Conservation (phyloP, 2,113 vertebrate genomes). For the Hystrix cristata region DNA sequence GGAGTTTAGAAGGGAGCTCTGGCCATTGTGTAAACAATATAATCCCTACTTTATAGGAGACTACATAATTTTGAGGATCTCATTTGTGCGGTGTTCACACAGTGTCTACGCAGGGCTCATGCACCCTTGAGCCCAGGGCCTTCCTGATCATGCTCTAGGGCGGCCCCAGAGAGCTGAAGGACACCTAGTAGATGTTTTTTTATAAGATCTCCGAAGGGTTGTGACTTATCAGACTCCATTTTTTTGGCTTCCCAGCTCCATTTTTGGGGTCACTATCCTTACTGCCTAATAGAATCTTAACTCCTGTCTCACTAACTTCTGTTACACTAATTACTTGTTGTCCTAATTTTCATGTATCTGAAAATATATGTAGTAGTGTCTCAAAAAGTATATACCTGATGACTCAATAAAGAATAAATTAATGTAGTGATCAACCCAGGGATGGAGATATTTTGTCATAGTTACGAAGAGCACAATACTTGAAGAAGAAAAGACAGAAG, state of each 20-base stretch:
- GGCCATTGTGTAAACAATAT: not conserved
- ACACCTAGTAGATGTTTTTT: not conserved
- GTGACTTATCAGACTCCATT: not conserved
- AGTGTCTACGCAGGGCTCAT: not conserved
- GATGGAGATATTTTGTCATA: not conserved
- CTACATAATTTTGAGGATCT: not conserved
- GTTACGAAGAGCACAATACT: not conserved
- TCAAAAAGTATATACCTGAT: not conserved
- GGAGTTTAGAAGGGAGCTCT: not conserved
- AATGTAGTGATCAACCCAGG: not conserved
- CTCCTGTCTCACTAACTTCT: not conserved
- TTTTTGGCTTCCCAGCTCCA: no score
- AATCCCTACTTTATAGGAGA: not conserved
- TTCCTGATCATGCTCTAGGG: not conserved
- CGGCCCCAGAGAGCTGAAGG: not conserved
- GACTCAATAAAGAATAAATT: not conserved
- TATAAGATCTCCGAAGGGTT: not conserved
- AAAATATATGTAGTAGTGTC: not conserved
- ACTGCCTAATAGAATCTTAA: not conserved
- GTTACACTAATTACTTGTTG: not conserved
- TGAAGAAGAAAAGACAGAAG: not conserved
- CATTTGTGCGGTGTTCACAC: not conserved
- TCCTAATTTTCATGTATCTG: not conserved
- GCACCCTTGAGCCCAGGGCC: not conserved
- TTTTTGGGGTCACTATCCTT: not conserved